Base-by-base conservation (phyloP, 2,113 vertebrate genomes). In the Zapus hudsonius region DNA sequence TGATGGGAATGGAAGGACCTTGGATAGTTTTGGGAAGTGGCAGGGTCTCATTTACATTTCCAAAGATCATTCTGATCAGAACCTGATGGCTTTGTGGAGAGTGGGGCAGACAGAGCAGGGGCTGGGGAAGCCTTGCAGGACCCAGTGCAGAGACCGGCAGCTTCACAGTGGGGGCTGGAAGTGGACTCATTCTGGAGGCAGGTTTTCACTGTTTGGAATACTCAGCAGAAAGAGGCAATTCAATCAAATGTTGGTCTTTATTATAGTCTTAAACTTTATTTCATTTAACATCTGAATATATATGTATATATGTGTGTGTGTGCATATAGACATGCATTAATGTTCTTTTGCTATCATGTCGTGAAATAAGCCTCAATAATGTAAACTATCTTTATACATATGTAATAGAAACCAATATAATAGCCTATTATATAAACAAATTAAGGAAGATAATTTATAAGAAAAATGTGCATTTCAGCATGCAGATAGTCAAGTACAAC, bases 1-100 rank as follows among this genome's bases (percentile, higher is more conserved):
- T 73, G 89, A 52, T 70, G 27, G 40, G 20, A 78, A 6, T 83
- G 44, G 38, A 72, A 85, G 89, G 75, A 40, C 7, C 27, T 78
- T 90, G 31, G 40, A 42, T 93, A 63, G 61, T 92, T 93, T 85
- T 87, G 61, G 90, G 52, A 55, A 36, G 40, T 75, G 23, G 55
- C 31, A 40, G 74, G n/a, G 72, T 75, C 8, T 72, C 79, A 76
- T 66, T 93, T 79, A 19, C 59, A 90, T 66, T 84, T 70, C 72
- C 59, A 75, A 75, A 79, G 40, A 66, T 66, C 33, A 64, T 75
- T 23, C 20, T 75, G 20, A 38, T 79, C 13, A 84, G 20, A 90
- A 75, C 13, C 15, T 59, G n/a, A 75, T 89, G 42, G 9, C 80
- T 75, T 82, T 93, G 25, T 91, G 66, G 78, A 83, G 93, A 80